Evolutionary conservation across 2,113 vertebrate species (phyloP), one percentile per base, ranked within the genome.

Genomic region (Acrocephalus kingi): DNA sequence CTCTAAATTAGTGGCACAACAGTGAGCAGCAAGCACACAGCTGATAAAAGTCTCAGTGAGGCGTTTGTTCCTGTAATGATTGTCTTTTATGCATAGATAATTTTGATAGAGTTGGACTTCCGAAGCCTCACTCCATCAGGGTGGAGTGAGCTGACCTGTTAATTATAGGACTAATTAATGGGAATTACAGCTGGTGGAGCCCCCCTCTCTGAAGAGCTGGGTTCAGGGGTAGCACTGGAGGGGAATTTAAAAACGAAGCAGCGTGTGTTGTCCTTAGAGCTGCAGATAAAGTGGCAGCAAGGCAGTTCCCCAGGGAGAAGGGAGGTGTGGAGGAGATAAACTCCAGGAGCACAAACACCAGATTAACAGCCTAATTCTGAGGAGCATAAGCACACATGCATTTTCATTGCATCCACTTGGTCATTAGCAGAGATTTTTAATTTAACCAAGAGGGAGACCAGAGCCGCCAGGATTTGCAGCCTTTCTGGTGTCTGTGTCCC

Each of bases 141-240:
- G 94, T 93, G 87, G 93, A 35, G 30, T 76, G 82, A 96, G 96
- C 92, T 97, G 97, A 96, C 95, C 97, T 85, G 78, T 95, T 97
- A 96, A 96, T 98, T 93, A 56, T 82, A 91, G 81, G 48, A 82
- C 87, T 90, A 95, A 89, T 97, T 91, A 97, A 97, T 95, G 87
- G 73, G 89, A 97, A 96, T 89, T 95, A 86, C 72, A 85, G 87
- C 67, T 28, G 30, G 35, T 9, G 4, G 48, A 92, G 79, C 52
- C 49, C 46, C 49, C 35, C 73, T 89, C 82, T 64, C 81, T 74
- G 51, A 59, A 90, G 69, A 80, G 85, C 87, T 94, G 88, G 75
- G 82, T 85, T 96, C 78, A 75, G 83, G 80, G 69, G 6, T n/a
- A 79, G 80, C 59, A 62, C 76, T 41, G 66, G 85, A 92, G 85